Conservation (phyloP, 1,140 invertebrate genomes). For the Listronotus oregonensis region DNA sequence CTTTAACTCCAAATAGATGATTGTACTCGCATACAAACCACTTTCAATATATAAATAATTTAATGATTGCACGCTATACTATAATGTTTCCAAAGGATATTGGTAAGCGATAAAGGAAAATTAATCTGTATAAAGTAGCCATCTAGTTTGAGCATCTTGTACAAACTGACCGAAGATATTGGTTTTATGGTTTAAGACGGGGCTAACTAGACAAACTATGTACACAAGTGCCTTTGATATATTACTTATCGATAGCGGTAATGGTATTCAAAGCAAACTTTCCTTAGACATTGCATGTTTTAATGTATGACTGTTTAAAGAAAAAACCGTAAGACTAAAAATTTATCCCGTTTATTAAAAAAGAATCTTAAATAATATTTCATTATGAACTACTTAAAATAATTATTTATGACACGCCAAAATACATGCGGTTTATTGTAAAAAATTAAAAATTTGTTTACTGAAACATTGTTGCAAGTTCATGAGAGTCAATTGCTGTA, state of each 20-base stretch:
- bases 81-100: constrained; percentile 14
- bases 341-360: too few species aligned
- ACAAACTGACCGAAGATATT: constrained; percentile 34
- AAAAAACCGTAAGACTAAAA: too few species aligned
- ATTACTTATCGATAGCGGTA: constrained; percentile 17
- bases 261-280: constrained; percentile 20
- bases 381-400: too few species aligned
- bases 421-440: too few species aligned
- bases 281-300: not conserved
- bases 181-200: constrained; percentile 32
- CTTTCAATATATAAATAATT: constrained; percentile 8
- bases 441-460: too few species aligned
- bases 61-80: constrained; percentile 1
- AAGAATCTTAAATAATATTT: too few species aligned
- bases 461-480: too few species aligned
- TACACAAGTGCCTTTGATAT: constrained; percentile 28
- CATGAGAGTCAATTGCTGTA: too few species aligned
- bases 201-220: constrained; percentile 25
- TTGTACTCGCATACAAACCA: not conserved
- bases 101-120: constrained; percentile 31
- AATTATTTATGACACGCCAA: too few species aligned
- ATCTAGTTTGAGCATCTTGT: constrained; percentile 19
- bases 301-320: too few species aligned
- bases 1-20: too few species aligned
- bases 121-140: constrained; percentile 32